These are phyloP conservation scores for Thryonomys swinderianus DNA, from an alignment of 2,113 vertebrate species.

Conservation along the genomic window DNA sequence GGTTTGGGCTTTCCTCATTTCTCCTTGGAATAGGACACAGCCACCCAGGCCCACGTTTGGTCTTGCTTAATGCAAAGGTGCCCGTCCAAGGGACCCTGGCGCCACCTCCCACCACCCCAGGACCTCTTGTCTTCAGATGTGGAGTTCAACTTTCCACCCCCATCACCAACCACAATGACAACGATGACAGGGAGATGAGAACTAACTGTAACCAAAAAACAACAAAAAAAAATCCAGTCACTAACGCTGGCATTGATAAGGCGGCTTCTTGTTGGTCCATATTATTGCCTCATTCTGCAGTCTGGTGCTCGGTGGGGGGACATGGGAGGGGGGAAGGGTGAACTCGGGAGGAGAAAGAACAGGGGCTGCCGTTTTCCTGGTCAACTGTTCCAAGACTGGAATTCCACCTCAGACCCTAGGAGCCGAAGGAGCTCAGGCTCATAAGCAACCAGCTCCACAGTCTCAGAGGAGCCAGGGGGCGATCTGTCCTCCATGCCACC, in stretches of 20 bases:
- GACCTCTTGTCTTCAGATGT: constrained; percentile 69
- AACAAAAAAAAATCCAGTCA: constrained; percentile 77
- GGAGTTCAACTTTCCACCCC: constrained; percentile 68
- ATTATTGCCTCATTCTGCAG: constrained; percentile 89
- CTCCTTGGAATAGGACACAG: constrained; percentile 64
- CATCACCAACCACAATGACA: constrained; percentile 67
- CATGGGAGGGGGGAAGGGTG: constrained; percentile 53
- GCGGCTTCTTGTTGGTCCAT: constrained; percentile 86
- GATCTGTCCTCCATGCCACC: constrained; percentile 82
- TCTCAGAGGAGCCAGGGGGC: constrained; percentile 86
- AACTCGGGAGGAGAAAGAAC: constrained; percentile 66
- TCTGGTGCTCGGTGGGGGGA: constrained; percentile 71
- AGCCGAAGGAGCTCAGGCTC: constrained; percentile 95
- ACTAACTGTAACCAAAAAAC: constrained; percentile 74
- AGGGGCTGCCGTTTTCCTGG: constrained; percentile 68
- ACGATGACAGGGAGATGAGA: constrained; percentile 79
- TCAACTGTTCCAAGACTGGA: constrained; percentile 89
- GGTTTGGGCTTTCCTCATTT: constrained; percentile 72
- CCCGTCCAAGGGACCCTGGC: constrained; percentile 67
- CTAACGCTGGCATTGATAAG: constrained; percentile 84
- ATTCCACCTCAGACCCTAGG: constrained; percentile 92
- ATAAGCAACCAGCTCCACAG: constrained; percentile 95
- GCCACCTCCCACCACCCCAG: constrained; percentile 61
- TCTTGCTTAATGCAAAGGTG: constrained; percentile 53
- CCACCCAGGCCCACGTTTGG: constrained; percentile 58